Percentiles rank a stretch among this genome's conserved stretches.
These are phyloP conservation scores for Caenorhabditis sp. DNA, from an alignment of 2,888 invertebrate species.

Conservation along the genomic window DNA sequence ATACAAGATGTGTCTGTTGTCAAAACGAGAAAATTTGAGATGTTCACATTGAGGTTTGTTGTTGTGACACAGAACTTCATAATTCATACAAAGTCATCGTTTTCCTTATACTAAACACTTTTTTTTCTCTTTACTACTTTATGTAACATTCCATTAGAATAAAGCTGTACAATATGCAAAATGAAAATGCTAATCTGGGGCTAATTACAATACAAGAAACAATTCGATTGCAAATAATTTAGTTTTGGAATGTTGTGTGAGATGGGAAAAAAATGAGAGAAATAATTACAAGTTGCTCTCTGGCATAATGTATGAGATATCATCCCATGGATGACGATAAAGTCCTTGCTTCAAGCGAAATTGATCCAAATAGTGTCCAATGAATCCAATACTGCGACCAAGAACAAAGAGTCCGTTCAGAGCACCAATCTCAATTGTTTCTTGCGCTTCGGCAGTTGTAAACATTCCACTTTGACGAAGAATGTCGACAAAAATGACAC, in stretches of 20 bases:
- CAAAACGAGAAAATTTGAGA: constrained; percentile 14
- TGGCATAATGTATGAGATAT: constrained; percentile 88
- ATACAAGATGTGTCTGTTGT: constrained; percentile 16
- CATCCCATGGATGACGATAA: constrained; percentile 99
- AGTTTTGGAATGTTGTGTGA: not conserved
- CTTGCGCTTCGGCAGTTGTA: constrained; percentile 89
- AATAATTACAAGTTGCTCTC: constrained; percentile 72
- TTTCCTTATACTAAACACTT: too few species aligned
- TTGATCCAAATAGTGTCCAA: constrained; percentile 97
- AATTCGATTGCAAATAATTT: not conserved
- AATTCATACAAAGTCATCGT: too few species aligned
- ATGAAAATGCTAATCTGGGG: not conserved
- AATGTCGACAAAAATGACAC: constrained; percentile 95
- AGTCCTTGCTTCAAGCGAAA: constrained; percentile 96
- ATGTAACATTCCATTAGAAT: not conserved
- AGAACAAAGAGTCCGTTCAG: constrained; percentile 97
- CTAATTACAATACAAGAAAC: not conserved
- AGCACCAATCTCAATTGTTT: constrained; percentile 94
- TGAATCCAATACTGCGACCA: constrained; percentile 96
- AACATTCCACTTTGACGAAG: constrained; percentile 78
- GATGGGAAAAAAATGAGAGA: not conserved
- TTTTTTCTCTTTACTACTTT: not conserved
- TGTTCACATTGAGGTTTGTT: constrained; percentile 31
- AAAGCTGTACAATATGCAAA: not conserved
- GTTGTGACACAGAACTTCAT: constrained; percentile 25